A percentile compares a stretch with the other conserved stretches of the same genome.
These are phyloP conservation scores for Halcyon leucocephala DNA, from an alignment of 2,797 vertebrate genomes.

Conservation along the genomic window DNA sequence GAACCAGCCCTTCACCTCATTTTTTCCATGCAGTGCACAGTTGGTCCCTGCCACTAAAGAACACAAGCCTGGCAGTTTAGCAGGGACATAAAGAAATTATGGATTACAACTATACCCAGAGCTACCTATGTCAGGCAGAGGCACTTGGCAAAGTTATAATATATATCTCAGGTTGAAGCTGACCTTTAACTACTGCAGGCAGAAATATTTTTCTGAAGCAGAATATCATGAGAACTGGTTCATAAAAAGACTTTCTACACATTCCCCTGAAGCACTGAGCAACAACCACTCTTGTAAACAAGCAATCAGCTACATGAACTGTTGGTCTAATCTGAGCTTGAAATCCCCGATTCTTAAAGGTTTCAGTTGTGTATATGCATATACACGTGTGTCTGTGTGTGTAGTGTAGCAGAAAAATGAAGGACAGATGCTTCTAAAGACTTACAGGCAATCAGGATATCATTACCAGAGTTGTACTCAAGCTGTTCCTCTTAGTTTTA, in stretches of 20 bases:
- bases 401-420: not conserved
- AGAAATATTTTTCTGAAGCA: not conserved
- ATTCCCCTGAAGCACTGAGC: not conserved
- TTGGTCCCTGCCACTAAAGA: not conserved
- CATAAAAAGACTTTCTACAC: not conserved
- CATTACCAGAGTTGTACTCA: not conserved
- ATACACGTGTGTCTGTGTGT: fast-evolving
- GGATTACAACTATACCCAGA: not conserved
- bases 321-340: not conserved
- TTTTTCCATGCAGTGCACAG: not conserved
- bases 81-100: not conserved
- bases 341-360: not conserved
- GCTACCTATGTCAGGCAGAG: not conserved
- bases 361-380: not conserved
- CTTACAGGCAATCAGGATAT: not conserved
- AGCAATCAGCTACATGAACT: not conserved
- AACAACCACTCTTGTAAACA: not conserved
- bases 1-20: not conserved
- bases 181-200: not conserved
- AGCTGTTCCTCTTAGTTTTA: conserved; percentile 19
- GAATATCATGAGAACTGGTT: not conserved
- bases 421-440: not conserved
- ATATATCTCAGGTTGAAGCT: not conserved
- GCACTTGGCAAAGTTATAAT: not conserved
- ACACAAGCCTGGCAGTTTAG: not conserved